These are phyloP conservation scores for Herpetotheres cachinnans DNA, from an alignment of 2,113 vertebrate genomes.

Conservation along the genomic window DNA sequence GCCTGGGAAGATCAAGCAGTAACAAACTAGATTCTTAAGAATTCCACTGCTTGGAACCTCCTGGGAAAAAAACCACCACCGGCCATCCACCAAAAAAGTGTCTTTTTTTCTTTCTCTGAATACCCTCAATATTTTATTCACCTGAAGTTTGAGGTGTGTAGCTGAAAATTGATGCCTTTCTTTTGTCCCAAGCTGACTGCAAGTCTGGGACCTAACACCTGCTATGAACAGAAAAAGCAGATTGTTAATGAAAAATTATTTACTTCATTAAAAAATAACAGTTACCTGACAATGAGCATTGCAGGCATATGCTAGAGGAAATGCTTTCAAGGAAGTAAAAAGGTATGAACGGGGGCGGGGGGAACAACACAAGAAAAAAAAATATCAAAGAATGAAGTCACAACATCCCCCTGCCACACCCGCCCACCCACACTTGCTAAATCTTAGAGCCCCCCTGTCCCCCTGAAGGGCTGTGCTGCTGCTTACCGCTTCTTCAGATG, in stretches of 20 bases:
- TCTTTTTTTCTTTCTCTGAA: not conserved
- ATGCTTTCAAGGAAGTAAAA: not conserved
- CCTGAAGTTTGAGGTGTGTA: not conserved
- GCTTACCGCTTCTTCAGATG: not conserved
- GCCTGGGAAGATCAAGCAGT: not conserved
- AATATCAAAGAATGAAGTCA: not conserved
- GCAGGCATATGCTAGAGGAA: not conserved
- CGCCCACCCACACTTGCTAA: too few relatives aligned
- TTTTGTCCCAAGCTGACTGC: not conserved
- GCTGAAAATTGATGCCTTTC: not conserved
- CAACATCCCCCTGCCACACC: rapidly evolving
- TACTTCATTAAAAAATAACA: not conserved
- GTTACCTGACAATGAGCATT: not conserved
- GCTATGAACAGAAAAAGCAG: not conserved
- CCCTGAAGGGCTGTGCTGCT: not conserved
- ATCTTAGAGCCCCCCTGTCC: too few relatives aligned
- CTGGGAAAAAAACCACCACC: not conserved
- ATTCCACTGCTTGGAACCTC: not conserved
- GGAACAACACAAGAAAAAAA: too few relatives aligned
- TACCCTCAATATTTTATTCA: not conserved
- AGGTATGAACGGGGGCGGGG: not conserved
- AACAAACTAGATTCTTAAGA: not conserved
- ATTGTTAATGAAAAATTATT: not conserved
- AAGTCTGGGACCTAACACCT: not conserved
- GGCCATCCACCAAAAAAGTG: too few relatives aligned